These are phyloP conservation scores for Cylindroiulus punctatus DNA, from an alignment of 2,888 invertebrate genomes.

Conservation along the genomic window DNA sequence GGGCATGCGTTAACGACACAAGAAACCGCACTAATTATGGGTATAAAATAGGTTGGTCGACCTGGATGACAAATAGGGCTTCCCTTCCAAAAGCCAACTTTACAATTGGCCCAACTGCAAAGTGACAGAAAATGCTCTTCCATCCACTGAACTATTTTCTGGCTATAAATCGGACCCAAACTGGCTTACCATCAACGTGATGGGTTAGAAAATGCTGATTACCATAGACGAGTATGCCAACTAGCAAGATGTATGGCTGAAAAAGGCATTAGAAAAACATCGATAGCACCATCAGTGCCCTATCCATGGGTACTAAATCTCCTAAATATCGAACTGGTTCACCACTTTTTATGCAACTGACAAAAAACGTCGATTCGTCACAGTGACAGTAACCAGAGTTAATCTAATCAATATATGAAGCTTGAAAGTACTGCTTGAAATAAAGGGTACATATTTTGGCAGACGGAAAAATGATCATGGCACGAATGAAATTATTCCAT, in stretches of 20 bases:
- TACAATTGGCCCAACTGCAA: conserved; percentile 27
- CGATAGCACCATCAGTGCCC: conserved; percentile 16
- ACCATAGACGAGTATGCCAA: conserved; percentile 34
- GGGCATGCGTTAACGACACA: conserved; percentile 17
- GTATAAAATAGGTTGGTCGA: conserved; percentile 25
- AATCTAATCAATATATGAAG: background rate
- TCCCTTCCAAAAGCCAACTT: background rate
- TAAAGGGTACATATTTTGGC: conserved; percentile 28
- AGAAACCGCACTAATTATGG: conserved; percentile 38
- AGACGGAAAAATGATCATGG: background rate
- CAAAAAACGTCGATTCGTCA: conserved; percentile 31
- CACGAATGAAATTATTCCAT: background rate
- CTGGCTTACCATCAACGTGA: background rate
- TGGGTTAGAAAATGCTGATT: background rate
- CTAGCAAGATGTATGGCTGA: background rate
- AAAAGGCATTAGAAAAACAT: background rate
- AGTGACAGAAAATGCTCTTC: background rate
- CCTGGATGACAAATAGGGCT: background rate
- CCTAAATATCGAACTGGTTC: background rate
- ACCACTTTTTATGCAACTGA: background rate
- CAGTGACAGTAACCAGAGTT: background rate
- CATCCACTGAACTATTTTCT: background rate
- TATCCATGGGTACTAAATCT: conserved; percentile 5
- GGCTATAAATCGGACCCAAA: background rate
- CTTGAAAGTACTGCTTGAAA: background rate